Base-by-base conservation (phyloP, 2,888 invertebrate species). In the Agonopterix heracliana region DNA sequence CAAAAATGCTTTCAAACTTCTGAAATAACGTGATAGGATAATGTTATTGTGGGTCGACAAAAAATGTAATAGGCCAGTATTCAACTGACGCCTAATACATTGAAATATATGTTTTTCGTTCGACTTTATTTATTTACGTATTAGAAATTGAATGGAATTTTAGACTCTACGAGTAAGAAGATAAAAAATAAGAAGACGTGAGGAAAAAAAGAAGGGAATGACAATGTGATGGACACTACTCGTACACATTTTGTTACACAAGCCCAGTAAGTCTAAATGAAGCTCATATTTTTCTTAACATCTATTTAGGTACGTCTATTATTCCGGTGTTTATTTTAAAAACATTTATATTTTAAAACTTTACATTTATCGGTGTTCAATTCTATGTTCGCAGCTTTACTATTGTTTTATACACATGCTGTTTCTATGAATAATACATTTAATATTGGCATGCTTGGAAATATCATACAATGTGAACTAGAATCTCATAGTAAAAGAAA, bases 271-370 rank as follows among this genome's bases (percentile, higher is more conserved):
- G 67, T 83, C 87, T 87, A 85, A 84, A 86, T 68, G 75, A 88
- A 88, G 87, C 87, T 88, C 87, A 84, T 87, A 76, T 84, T 85
- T 86, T 81, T 83, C 86, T 87, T 87, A 88, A 80, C 66, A 77
- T 64, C 85, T 87, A 87, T 80, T 71, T 68, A 77, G 68, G 72
- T 74, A 73, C 63, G 68, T 71, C 72, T 73, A 71, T 70, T 35
- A 17, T 46, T 17, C 40, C 40, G 45, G 17, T 46, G 38, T 46
- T 46, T 45, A 26, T 43, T 26, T n/a, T 17, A 36, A 45, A 36
- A 46, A 46, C 45, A 46, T 46, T 46, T 11, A 46, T 14, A 35
- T 35, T 38, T 38, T 5, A 10, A 26, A 17, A 17, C 17, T 26
- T 26, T 26, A 26, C 26, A 26, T 5, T 26, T 26, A 38, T 10